A percentile compares a stretch with the other conserved stretches of the same genome.
Evolutionary conservation across 2,113 vertebrate genomes (phyloP).

Genomic region (Vimba vimba): DNA sequence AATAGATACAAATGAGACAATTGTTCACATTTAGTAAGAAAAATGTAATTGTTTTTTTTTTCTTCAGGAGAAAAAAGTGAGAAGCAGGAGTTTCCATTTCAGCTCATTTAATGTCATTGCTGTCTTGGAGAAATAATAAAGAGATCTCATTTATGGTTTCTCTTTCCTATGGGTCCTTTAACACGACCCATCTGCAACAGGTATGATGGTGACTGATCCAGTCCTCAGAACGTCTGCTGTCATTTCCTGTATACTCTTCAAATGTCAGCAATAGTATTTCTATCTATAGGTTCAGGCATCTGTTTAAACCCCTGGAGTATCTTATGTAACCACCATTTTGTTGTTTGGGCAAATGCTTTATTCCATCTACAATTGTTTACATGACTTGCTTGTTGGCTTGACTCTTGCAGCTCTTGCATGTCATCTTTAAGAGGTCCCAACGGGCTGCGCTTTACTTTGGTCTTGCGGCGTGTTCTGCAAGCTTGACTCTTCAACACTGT

Average conservation of each 20-base stretch:
- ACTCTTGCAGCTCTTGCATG: conserved; percentile 18
- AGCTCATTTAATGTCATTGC: not conserved
- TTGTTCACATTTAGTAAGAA: not conserved
- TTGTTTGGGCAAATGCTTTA: conserved; percentile 13
- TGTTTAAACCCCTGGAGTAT: not conserved
- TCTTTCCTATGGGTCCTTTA: not conserved
- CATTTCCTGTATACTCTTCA: conserved; percentile 6
- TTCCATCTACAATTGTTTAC: not conserved
- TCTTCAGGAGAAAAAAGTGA: not conserved
- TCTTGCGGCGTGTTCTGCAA: not conserved
- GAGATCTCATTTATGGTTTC: not conserved
- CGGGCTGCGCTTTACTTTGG: not conserved
- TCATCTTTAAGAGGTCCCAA: not conserved
- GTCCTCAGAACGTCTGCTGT: not conserved
- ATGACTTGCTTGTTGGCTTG: conserved; percentile 20
- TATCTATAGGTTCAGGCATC: not conserved
- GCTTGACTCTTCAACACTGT: conserved; percentile 6
- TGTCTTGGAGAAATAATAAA: not conserved
- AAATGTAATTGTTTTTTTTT: not conserved
- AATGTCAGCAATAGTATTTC: not conserved
- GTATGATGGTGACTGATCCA: not conserved
- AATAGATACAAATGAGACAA: not conserved
- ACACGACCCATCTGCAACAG: not conserved
- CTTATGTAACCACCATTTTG: not conserved
- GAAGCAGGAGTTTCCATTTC: not conserved